These are phyloP conservation scores for Arctia plantaginis DNA, from an alignment of 2,888 invertebrate species.

Conservation along the genomic window DNA sequence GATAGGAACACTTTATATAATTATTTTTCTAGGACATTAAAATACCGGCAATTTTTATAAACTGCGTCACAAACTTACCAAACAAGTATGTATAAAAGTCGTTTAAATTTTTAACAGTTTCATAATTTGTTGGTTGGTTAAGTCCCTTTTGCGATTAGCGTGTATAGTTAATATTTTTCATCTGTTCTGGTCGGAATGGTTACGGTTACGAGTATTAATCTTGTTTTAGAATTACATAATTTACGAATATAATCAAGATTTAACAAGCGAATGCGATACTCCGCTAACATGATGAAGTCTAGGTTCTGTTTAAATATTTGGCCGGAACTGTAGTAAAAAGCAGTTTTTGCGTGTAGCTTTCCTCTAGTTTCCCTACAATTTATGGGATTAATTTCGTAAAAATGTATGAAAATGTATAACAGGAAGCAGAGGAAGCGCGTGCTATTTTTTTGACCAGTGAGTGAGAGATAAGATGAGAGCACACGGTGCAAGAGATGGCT, in stretches of 20 bases:
- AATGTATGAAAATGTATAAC: no score
- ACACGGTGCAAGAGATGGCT: not conserved
- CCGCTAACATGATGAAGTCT: not conserved
- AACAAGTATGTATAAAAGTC: not conserved
- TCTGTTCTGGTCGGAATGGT: not conserved
- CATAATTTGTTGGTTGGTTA: not conserved
- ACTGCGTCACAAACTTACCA: not conserved
- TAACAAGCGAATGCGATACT: no score
- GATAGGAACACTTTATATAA: conserved; percentile 9
- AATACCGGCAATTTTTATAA: conserved; percentile 2
- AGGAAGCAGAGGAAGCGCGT: no score
- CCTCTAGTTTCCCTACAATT: not conserved
- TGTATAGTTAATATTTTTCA: not conserved
- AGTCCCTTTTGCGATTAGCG: not conserved
- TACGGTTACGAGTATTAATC: no score
- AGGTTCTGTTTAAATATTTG: not conserved
- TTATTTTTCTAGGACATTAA: not conserved
- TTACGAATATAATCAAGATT: not conserved
- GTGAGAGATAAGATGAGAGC: no score
- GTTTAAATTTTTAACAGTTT: not conserved
- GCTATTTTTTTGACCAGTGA: no score
- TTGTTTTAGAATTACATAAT: not conserved
- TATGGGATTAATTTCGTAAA: not conserved
- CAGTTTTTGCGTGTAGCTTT: not conserved
- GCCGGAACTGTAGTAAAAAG: not conserved